Base-by-base conservation (phyloP, 1,140 invertebrate species). In the Drepana arcuata region DNA sequence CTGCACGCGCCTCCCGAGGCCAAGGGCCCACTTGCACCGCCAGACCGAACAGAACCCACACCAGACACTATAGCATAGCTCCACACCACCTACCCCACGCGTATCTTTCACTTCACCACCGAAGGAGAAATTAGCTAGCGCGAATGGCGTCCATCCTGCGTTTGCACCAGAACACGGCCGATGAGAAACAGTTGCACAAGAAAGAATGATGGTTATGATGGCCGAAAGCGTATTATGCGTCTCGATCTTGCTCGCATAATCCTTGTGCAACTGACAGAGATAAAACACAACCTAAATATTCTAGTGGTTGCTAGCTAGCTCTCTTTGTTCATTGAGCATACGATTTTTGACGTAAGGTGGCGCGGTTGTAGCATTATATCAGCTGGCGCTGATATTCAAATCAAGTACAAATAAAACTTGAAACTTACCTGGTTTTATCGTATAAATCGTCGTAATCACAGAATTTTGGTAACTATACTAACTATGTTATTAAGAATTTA, bases 91-190 rank as follows among this genome's bases (percentile, higher is more conserved):
- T 61, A 68, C 65, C 51, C 13, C 55, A 62, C 62, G 53, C 60
- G 61, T 52, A 48, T 38, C 55, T 65, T 46, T 64, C 65, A 54
- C 58, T 73, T 60, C 56, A 55, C 56, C 48, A 67, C 56, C 64
- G 64, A 59, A 60, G 45, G 55, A 62, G 56, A 67, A 78, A 61
- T 74, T 80, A 84, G 79, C 64, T 82, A 60, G 66, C 72, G 65
- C 72, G 75, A 83, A 82, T 81, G 79, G 81, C 77, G 77, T 81
- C 81, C 77, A 82, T 84, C 68, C 77, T 81, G 69, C 67, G 68
- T 69, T 79, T 67, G 63, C 45, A 73, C 62, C 77, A 79, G 74
- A 71, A 75, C 73, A 80, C 69, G 71, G 61, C 66, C 73, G 73
- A 77, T 65, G 63, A 79, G 75, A 82, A 83, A 83, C 72, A 84